Base-by-base conservation (phyloP, 1,140 invertebrate genomes). In the Drosophila ironensis region DNA sequence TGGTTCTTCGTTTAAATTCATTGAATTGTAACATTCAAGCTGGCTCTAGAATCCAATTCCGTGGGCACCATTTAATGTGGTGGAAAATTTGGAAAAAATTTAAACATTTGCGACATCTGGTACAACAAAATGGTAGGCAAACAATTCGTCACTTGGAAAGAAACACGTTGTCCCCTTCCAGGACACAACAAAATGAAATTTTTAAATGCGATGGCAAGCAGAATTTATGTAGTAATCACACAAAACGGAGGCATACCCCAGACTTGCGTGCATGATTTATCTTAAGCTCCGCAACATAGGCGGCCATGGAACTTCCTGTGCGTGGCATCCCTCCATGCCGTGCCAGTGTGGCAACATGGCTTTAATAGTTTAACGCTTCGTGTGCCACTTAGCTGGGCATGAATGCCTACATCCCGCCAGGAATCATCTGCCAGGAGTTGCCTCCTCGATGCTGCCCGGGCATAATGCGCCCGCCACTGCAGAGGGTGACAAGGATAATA, bases 291-390 rank as follows among this genome's bases (percentile, higher is more conserved):
- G 19, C 24, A 50, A 54, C 46, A 66, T 42, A 45, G 17, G 45
- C 25, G 44, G 51, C 7, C 25, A 22, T 30, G 27, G 30, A 38
- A 48, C 66, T 70, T 50, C 41, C 53, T 57, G 20, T 59, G 66
- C 59, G 59, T 45, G 59, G 45, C 24, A 22, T 22, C 16, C 17
- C 52, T 14, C 6, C 17, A 12, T n/a, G 11, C 41, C 17, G 38
- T 53, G 38, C 4, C 35, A 9, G 56, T 38, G 30, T 45, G 64
- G 60, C 47, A 64, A 69, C 64, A 72, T 72, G 51, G 63, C 54
- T 60, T 82, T 81, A 76, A 81, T 76, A 76, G 77, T 76, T 76
- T 76, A 82, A 72, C 68, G 78, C 78, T 68, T 77, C 78, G 44
- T 82, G 68, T 60, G 42, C 68, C 68, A 82, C 61, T 69, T 72